These are phyloP conservation scores for Gryon sp. DNA, from an alignment of 1,140 invertebrate genomes.

Conservation along the genomic window DNA sequence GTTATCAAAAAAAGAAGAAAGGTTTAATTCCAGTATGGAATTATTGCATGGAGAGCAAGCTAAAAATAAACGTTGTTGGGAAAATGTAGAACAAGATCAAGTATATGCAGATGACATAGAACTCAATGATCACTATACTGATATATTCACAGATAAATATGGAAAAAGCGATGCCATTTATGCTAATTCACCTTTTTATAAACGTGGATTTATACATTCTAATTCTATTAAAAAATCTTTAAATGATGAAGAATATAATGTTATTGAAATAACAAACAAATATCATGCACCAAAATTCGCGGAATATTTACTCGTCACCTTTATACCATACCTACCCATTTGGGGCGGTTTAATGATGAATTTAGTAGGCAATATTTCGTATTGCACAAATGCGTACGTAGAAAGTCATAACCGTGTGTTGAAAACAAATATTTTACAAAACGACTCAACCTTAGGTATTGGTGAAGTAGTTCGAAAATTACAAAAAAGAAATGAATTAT, in stretches of 20 bases:
- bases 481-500: background rate
- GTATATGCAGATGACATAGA: too few species aligned
- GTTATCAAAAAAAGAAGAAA: conserved; percentile 4
- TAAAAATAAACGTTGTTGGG: background rate
- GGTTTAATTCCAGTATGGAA: background rate
- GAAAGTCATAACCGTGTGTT: conserved; percentile 32
- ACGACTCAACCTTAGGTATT: conserved; percentile 7
- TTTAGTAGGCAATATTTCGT: conserved; percentile 32
- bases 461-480: conserved; percentile 31
- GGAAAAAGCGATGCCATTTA: too few species aligned
- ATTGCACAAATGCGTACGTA: conserved; percentile 42
- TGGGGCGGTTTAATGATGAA: conserved; percentile 39
- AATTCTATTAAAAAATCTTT: background rate
- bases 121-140: too few species aligned
- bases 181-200: conserved; percentile 18
- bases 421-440: conserved; percentile 18
- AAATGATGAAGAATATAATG: conserved; percentile 4
- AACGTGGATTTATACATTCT: conserved; percentile 12
- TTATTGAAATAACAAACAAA: conserved; percentile 15
- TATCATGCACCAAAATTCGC: conserved; percentile 33
- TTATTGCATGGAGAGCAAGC: background rate
- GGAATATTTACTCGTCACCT: conserved; percentile 16
- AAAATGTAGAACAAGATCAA: background rate
- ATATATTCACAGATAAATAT: too few species aligned
- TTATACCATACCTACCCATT: conserved; percentile 32